Conservation (phyloP, 1,140 invertebrate genomes). For the Xylocopa sonorina region DNA sequence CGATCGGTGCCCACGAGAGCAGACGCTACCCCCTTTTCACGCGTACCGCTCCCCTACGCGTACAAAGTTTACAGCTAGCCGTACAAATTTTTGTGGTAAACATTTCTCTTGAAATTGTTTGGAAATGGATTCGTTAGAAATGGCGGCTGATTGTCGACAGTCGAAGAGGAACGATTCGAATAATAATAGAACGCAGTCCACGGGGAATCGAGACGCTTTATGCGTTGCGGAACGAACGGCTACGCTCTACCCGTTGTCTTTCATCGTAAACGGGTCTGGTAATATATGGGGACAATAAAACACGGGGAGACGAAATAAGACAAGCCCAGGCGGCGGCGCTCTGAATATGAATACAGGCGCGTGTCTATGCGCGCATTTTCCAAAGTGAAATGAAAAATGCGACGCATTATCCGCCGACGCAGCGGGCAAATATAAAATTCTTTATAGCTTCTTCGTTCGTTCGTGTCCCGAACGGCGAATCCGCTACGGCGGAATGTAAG, state of each 20-base stretch:
- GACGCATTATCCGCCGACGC: conserved; percentile 41
- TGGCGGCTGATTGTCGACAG: no score
- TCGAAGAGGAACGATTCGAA: no score
- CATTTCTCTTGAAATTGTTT: no score
- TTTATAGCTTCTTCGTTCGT: conserved; percentile 8
- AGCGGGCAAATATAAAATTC: conserved; percentile 48
- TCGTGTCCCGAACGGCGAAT: conserved; percentile 14
- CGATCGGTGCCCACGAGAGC: neutral
- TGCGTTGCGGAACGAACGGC: neutral
- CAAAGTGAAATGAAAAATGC: conserved; percentile 48
- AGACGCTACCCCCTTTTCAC: neutral
- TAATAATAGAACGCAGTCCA: neutral
- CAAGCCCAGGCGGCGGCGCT: neutral
- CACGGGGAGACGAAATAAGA: conserved; percentile 38
- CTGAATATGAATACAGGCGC: conserved; percentile 36
- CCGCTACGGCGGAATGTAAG: neutral
- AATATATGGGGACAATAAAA: conserved; percentile 44
- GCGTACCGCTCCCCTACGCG: no score
- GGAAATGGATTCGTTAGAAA: no score
- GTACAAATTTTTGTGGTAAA: no score
- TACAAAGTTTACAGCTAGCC: no score
- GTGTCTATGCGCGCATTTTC: conserved; percentile 39
- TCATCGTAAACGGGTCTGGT: conserved; percentile 22
- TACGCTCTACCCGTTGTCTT: conserved; percentile 24
- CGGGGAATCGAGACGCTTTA: neutral